Base-by-base conservation (phyloP, 2,113 vertebrate genomes). In the Larimichthys polyactis region DNA sequence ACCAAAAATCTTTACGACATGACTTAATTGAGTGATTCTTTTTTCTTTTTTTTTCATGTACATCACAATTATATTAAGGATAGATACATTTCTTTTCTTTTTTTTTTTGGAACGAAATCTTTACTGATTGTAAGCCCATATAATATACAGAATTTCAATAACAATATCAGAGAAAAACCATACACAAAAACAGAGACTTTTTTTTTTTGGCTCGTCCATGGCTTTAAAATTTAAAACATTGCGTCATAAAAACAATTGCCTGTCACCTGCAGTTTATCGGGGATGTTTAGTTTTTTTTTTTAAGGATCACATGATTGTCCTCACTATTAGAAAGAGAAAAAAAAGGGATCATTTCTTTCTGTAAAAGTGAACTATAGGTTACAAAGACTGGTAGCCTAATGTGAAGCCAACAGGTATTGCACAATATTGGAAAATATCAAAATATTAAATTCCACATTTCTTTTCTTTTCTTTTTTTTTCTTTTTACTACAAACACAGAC, bases 131-230 rank as follows among this genome's bases (percentile, higher is more conserved):
- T 46, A 71, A 77, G 68, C 87, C 73, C 73, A 80, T 77, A 80
- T 93, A 84, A 96, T 94, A 93, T 95, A 96, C 96, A 96, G 89
- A 91, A 94, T 87, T 81, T 77, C 43, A 88, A 85, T 85, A 76
- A 79, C 93, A 95, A 96, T 94, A 96, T 95, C 95, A 95, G 94
- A 94, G 94, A 90, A 75, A 70, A 94, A 92, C 92, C 51, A 81
- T n/a, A 79, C 66, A 87, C 71, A 87, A 75, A 91, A 87, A 92
- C 83, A 59, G 63, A 84, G 51, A 67, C 60, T 78, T 48, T 71
- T 84, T 24, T 24, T 24, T 40, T 92, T 92, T 93, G 86, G 75
- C 84, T 87, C 67, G 80, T 78, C 78, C 71, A 85, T 93, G 87
- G 90, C 90, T 92, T 93, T 77, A 72, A 87, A 91, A 78, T 72